Conservation (phyloP, 2,113 vertebrate genomes). For the Limanda limanda region DNA sequence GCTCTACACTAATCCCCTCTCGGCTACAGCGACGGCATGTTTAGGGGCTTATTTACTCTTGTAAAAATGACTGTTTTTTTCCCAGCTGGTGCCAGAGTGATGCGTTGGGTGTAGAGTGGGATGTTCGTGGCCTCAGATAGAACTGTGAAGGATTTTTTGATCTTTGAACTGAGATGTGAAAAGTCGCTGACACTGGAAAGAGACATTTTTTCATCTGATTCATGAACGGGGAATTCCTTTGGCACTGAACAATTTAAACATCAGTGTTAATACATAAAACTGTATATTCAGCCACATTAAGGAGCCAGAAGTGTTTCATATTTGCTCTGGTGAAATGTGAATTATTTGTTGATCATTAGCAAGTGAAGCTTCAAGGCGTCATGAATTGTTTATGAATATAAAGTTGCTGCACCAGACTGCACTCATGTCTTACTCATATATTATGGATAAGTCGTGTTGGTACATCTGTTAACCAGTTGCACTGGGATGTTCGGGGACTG, state of each 20-base stretch:
- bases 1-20: constrained; percentile 73
- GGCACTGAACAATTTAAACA: too few species aligned
- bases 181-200: background rate
- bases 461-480: constrained; percentile 36
- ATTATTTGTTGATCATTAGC: constrained; percentile 39
- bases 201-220: background rate
- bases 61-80: constrained; percentile 64
- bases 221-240: background rate
- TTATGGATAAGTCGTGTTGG: constrained; percentile 34
- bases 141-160: constrained; percentile 34
- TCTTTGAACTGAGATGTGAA: constrained; percentile 41
- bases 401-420: constrained; percentile 35
- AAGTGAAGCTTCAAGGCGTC: constrained; percentile 33
- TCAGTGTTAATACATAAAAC: background rate
- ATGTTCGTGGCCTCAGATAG: constrained; percentile 27
- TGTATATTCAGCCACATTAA: background rate
- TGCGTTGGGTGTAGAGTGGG: background rate
- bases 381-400: constrained; percentile 43
- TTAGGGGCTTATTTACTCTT: constrained; percentile 76
- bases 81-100: constrained; percentile 22
- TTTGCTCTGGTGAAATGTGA: constrained; percentile 15
- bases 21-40: constrained; percentile 65
- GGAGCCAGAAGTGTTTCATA: background rate
- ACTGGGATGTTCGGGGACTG: background rate
- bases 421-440: constrained; percentile 33